Evolutionary conservation across 2,113 vertebrate genomes (phyloP), one percentile per base, ranked within the genome.

Genomic region (Theristicus caerulescens): DNA sequence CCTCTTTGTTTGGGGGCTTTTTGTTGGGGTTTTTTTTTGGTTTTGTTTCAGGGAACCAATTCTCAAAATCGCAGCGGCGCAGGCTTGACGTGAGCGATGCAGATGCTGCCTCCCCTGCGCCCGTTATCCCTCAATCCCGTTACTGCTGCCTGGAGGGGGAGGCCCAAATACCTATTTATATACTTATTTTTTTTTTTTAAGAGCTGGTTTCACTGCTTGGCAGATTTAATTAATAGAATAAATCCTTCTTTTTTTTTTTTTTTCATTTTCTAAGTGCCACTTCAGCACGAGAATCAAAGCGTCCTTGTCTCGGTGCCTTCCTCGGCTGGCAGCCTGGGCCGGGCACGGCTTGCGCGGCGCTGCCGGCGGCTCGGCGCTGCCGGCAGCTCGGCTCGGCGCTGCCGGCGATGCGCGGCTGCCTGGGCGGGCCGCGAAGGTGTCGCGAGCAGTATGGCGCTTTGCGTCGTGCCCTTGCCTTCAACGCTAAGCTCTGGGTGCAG

Each of bases 11-110:
- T 29, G 3, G 54, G 93, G 86, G 69, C 15, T n/a, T 36, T 36
- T 21, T 31, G 6, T 9, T 25, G 62, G 73, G 66, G 0, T 3
- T 49, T 3, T 49, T 18, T 26, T 36, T n/a, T 9, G 12, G 11
- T 19, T 82, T 95, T 65, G 77, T 95, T 96, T 87, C 94, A 93
- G 94, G 94, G 85, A 93, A 88, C 64, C 93, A 40, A 55, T 88
- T 95, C 92, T 27, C 44, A 59, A 64, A 64, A 80, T 5, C 3
- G 57, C 36, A 19, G 57, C 11, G 29, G 22, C 10, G 8, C n/a
- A 17, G 66, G 80, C 47, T 40, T 62, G 3, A 18, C 4, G 1
- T 10, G 47, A 24, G 82, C 5, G 13, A 10, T 5, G 51, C 2
- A 8, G 71, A n/a, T n/a, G n/a, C n/a, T n/a, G 40, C 52, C 21